Percentiles rank a stretch among this genome's conserved stretches.
Conservation (phyloP, 2,797 vertebrate genomes). For the Threskiornis aethiopicus region DNA sequence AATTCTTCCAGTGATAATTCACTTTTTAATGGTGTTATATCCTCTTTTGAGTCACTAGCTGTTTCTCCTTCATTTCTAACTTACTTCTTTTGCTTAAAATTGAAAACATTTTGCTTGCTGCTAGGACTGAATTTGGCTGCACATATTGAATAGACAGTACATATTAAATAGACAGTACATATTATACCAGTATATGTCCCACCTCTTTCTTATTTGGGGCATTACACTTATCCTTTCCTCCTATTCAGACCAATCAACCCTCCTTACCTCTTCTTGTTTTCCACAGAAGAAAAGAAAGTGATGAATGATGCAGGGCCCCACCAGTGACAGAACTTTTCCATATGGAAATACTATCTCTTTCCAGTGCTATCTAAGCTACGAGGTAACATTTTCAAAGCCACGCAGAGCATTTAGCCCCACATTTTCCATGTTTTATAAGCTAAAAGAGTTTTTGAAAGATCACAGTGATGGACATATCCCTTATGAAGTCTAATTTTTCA, state of each 20-base stretch:
- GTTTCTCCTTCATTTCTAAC: neutral
- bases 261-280: neutral
- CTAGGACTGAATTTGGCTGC: neutral
- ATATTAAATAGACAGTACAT: neutral
- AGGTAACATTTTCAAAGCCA: neutral
- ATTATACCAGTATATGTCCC: neutral
- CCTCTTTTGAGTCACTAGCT: neutral
- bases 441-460: neutral
- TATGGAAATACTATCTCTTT: neutral
- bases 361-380: neutral
- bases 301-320: neutral
- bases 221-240: neutral
- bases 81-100: neutral
- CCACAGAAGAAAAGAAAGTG: neutral
- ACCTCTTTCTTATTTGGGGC: neutral
- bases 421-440: neutral
- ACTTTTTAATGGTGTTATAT: neutral
- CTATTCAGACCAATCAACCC: neutral
- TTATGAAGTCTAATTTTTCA: neutral
- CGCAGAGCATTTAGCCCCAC: neutral
- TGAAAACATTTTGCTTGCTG: neutral
- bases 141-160: neutral
- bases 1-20: neutral
- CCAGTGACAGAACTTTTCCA: neutral
- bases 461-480: neutral